Conservation (phyloP, 2,888 invertebrate species). For the Sminthurinus aureus region DNA sequence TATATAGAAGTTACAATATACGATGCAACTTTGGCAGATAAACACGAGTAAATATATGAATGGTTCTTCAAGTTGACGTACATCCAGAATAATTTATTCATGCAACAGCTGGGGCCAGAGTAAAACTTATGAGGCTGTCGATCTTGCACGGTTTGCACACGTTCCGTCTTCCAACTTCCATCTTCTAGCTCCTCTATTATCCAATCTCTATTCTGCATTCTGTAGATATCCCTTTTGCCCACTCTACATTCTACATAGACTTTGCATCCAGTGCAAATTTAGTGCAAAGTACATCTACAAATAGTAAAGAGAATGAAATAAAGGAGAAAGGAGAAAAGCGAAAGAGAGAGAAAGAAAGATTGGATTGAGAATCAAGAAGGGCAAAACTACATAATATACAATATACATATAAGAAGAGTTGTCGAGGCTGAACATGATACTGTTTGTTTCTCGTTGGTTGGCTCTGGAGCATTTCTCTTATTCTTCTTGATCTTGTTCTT, state of each 20-base stretch:
- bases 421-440: conserved; percentile 15
- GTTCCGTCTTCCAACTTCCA: background rate
- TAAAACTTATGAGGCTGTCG: conserved; percentile 35
- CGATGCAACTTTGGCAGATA: no score
- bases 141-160: conserved; percentile 22
- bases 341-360: background rate
- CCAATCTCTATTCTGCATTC: no score
- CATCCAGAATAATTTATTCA: conserved; percentile 38
- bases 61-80: background rate
- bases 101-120: conserved; percentile 32
- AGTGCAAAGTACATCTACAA: background rate
- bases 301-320: no score
- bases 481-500: no score
- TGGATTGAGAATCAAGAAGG: conserved; percentile 10
- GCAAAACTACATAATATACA: conserved; percentile 15
- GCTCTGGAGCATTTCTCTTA: background rate
- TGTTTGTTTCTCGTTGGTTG: conserved; percentile 23
- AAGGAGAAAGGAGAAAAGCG: background rate
- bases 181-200: no score
- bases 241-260: background rate
- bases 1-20: no score
- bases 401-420: background rate
- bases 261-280: conserved; percentile 2
- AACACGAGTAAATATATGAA: no score
- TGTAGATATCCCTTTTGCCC: background rate